phyloP scores from a whole-genome alignment of 2,888 invertebrate species.

The Cartodere bifasciata region DNA sequence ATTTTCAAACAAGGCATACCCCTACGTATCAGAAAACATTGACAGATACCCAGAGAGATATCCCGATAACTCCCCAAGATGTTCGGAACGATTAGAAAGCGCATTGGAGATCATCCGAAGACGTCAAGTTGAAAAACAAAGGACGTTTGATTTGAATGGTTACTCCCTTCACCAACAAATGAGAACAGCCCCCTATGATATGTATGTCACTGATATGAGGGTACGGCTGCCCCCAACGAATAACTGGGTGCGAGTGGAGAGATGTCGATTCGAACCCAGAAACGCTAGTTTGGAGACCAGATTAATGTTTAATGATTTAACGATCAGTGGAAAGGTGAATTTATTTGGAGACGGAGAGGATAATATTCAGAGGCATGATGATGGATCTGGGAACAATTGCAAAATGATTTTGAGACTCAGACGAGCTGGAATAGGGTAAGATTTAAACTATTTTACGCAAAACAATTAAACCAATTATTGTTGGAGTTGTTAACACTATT shows the following conservation, averaged over 20 bases:
- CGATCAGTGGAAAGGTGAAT: conserved; percentile 65
- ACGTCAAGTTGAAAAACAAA: conserved; percentile 41
- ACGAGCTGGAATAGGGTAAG: conserved; percentile 60
- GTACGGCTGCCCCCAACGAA: conserved; percentile 53
- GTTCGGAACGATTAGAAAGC: conserved; percentile 51
- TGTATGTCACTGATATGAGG: conserved; percentile 57
- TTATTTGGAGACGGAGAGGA: conserved; percentile 34
- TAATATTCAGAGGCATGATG: conserved; percentile 33
- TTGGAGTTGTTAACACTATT: neutral
- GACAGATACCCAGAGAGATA: conserved; percentile 26
- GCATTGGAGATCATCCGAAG: conserved; percentile 53
- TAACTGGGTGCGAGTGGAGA: conserved; percentile 60
- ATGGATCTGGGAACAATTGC: conserved; percentile 41
- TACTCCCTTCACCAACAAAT: conserved; percentile 53
- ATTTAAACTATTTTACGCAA: conserved; percentile 1
- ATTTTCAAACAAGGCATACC: conserved; percentile 29
- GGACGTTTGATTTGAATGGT: conserved; percentile 43
- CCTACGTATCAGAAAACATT: conserved; percentile 25
- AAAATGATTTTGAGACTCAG: conserved; percentile 67
- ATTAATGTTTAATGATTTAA: conserved; percentile 64
- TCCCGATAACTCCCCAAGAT: conserved; percentile 32
- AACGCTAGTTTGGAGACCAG: conserved; percentile 65
- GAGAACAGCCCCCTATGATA: conserved; percentile 49
- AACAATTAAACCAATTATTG: neutral
- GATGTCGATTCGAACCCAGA: conserved; percentile 61